Evolutionary conservation across 2,797 vertebrate genomes (phyloP), one percentile per base, ranked within the genome.

Genomic region (Rhynchotus rufescens): DNA sequence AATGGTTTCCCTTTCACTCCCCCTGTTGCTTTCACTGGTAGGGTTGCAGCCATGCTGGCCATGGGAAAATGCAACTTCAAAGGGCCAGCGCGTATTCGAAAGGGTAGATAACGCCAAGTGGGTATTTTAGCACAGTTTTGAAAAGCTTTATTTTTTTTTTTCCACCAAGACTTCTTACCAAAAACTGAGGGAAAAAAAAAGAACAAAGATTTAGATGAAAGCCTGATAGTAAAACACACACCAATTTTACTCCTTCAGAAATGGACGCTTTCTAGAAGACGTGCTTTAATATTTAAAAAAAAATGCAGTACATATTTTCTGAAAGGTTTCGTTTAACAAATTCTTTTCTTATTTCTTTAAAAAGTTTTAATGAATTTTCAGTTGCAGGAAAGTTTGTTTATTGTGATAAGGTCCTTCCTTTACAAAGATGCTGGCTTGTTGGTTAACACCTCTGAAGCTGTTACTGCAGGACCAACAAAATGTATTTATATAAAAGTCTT

Each of bases 71-170:
- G 5, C 1, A 2, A 34, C 42, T 52, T 34, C 38, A 26, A 67
- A 66, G 51, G 40, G 51, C 40, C 2, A 5, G 38, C 28, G 52
- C 17, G 21, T 40, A 52, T 10, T 34, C 14, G 61, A 77, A 59
- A 10, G 0, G 2, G 52, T 54, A 68, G 78, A 57, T 6, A 20
- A 22, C 1, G 28, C 28, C 0, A 0, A 75, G 12, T 3, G 12
- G 16, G 42, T 80, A 83, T 44, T n/a, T 11, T 5, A n/a, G 6
- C 9, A 9, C 4, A 9, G 54, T 61, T 91, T n/a, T 59, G 60
- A 51, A 89, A 68, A 16, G 1, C 0, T 12, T 6, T 26, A 12
- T 9, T 82, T 51, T 8, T 54, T 40, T 19, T 40, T 36, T 36
- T 36, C 36, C 22, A 51, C 60, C 0, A 1, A 32, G 59, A 67